A percentile compares a stretch with the other conserved stretches of the same genome.
phyloP scores from a whole-genome alignment of 2,113 vertebrate genomes.

The Lagopus leucura region DNA sequence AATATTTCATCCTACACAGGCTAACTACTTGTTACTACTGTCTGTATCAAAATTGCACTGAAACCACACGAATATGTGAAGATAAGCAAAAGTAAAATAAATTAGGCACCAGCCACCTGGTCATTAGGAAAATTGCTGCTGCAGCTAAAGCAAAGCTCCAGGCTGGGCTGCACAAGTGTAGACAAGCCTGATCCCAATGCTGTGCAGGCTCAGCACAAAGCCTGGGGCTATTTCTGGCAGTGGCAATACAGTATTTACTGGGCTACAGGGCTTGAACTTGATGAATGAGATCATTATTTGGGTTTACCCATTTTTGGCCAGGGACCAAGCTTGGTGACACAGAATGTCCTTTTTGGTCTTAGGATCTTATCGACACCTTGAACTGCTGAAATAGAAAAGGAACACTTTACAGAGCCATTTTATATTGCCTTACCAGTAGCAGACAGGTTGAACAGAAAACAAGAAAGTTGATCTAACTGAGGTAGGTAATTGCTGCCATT shows the following conservation, averaged over 20 bases:
- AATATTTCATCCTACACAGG: conserved; percentile 29
- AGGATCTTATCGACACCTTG: background rate
- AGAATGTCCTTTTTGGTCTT: background rate
- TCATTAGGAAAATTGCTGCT: conserved; percentile 57
- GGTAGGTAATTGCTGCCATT: conserved; percentile 39
- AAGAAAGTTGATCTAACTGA: conserved; percentile 24
- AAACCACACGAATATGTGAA: background rate
- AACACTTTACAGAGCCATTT: background rate
- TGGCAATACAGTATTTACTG: background rate
- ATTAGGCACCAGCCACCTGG: conserved; percentile 46
- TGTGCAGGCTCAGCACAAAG: conserved; percentile 12
- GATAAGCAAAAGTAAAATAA: conserved; percentile 54
- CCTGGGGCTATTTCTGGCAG: background rate
- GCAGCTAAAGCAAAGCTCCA: background rate
- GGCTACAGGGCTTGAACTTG: background rate
- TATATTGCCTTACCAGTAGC: background rate
- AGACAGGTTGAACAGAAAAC: background rate
- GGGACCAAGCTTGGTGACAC: background rate
- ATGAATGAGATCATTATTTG: background rate
- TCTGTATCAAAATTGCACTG: conserved; percentile 18
- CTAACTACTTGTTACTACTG: background rate
- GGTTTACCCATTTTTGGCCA: background rate
- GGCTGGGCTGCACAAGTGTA: background rate
- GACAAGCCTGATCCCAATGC: background rate
- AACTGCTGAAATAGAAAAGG: background rate